Evolutionary conservation across 2,888 invertebrate genomes (phyloP).

Genomic region (Ectemnius cavifrons): DNA sequence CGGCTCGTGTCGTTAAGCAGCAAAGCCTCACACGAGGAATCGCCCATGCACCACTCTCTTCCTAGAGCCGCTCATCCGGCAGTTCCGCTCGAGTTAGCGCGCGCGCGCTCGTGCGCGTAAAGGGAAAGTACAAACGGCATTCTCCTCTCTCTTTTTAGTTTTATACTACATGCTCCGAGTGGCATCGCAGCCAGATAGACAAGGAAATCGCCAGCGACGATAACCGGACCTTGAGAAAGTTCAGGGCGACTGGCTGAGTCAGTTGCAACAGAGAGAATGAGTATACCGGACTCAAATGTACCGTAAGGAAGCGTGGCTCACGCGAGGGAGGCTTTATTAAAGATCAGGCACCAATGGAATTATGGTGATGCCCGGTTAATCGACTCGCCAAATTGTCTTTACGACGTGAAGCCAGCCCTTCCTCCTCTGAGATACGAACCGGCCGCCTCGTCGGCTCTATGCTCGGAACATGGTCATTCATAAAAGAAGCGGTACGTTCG

Average conservation of each 20-base stretch:
- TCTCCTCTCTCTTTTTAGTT: conserved; percentile 49
- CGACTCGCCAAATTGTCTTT: conserved; percentile 51
- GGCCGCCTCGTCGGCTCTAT: neutral
- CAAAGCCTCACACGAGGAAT: conserved; percentile 56
- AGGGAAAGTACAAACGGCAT: conserved; percentile 58
- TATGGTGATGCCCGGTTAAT: conserved; percentile 41
- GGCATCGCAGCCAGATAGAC: neutral
- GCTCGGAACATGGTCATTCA: conserved; percentile 3
- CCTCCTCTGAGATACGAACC: neutral
- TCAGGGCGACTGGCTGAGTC: neutral
- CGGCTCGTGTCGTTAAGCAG: conserved; percentile 66
- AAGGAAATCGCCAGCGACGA: neutral
- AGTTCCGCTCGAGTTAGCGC: conserved; percentile 63
- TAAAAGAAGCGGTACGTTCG: neutral
- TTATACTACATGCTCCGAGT: conserved; percentile 19
- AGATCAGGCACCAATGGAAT: conserved; percentile 23
- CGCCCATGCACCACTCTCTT: conserved; percentile 32
- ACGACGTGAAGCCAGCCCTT: conserved; percentile 19
- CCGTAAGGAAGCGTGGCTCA: conserved; percentile 35
- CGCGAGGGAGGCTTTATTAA: conserved; percentile 34
- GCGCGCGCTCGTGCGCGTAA: conserved; percentile 61
- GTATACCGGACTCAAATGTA: conserved; percentile 26
- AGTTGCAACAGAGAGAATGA: conserved; percentile 5
- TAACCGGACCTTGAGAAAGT: conserved; percentile 8
- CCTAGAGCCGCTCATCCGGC: conserved; percentile 57